Evolutionary conservation across 2,888 invertebrate species (phyloP), one percentile per base, ranked within the genome.

Genomic region (Drosophila eohydei): DNA sequence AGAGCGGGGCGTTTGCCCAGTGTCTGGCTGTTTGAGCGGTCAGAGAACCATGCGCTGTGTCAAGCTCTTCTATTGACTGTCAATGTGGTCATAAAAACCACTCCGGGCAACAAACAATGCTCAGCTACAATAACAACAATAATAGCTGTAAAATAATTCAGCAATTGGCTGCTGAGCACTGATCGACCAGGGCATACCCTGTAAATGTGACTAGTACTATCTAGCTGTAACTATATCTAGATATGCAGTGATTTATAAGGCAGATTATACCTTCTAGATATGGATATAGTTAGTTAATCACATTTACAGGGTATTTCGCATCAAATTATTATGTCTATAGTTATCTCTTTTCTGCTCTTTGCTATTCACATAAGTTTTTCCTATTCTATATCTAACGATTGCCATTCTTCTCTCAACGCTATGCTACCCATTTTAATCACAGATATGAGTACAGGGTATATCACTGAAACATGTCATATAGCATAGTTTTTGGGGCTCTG

Each of bases 71-170:
- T 71, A 74, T 78, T 75, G 74, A 71, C 81, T 83, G 83, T 88
- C 83, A 80, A 60, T 78, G 78, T 34, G 85, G 71, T 64, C 89
- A 83, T 83, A 81, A 83, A 83, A 87, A 74, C 78, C 84, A 83
- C 84, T 88, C 65, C 38, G 65, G 63, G 66, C 60, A 67, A 81
- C 77, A 88, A 83, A 83, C 78, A 89, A 66, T 66, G 66, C 57
- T 60, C 57, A 57, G 28, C 50, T 28, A 67, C 50, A 61, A 61
- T 38, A 40, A 5, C 56, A 48, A 60, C 56, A 64, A 36, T 32
- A 51, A 56, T 16, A 43, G 52, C 58, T 51, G 28, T 46, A 34
- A 63, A 81, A 43, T 51, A 58, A 56, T 28, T 52, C 57, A n/a
- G 11, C 46, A 34, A 6, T n/a, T 8, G 32, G 14, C 9, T 3